Evolutionary conservation across 2,888 invertebrate genomes (phyloP).

Genomic region (Gandaritis pyraliata): DNA sequence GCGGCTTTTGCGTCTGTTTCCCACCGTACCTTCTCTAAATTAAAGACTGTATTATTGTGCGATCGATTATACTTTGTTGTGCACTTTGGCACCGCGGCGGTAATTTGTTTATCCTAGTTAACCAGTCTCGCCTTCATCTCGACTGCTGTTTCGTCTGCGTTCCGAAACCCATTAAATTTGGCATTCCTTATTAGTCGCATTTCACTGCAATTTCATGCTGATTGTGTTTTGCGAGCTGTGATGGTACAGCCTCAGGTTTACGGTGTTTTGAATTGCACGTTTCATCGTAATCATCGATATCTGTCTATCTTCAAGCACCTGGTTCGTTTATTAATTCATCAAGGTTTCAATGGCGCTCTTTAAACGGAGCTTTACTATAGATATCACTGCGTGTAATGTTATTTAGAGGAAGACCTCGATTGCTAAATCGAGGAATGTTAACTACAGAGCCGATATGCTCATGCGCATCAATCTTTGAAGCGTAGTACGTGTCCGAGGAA

Average conservation of each 20-base stretch:
- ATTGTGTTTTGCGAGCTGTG: constrained; percentile 32
- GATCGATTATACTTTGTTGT: constrained; percentile 55
- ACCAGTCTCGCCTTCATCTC: constrained; percentile 24
- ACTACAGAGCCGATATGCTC: constrained; percentile 50
- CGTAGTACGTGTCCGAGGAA: constrained; percentile 48
- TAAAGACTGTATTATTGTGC: constrained; percentile 54
- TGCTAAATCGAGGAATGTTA: constrained; percentile 43
- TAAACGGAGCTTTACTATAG: constrained; percentile 27
- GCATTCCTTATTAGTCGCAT: constrained; percentile 37
- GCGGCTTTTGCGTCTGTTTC: constrained; percentile 70
- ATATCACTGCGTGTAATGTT: constrained; percentile 29
- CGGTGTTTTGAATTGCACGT: constrained; percentile 51
- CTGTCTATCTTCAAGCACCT: constrained; percentile 58
- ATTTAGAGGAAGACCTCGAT: constrained; percentile 41
- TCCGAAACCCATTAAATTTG: constrained; percentile 39
- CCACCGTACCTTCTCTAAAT: constrained; percentile 54
- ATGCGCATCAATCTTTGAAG: constrained; percentile 58
- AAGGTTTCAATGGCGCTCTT: constrained; percentile 46
- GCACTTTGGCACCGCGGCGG: constrained; percentile 47
- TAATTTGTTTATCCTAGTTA: constrained; percentile 36
- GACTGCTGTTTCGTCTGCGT: constrained; percentile 38
- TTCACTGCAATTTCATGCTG: constrained; percentile 37
- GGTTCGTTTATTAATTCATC: constrained; percentile 53
- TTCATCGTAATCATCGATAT: constrained; percentile 55
- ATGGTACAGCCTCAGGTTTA: constrained; percentile 53